Base-by-base conservation (phyloP, 1,140 invertebrate genomes). In the Diuraphis noxia region DNA sequence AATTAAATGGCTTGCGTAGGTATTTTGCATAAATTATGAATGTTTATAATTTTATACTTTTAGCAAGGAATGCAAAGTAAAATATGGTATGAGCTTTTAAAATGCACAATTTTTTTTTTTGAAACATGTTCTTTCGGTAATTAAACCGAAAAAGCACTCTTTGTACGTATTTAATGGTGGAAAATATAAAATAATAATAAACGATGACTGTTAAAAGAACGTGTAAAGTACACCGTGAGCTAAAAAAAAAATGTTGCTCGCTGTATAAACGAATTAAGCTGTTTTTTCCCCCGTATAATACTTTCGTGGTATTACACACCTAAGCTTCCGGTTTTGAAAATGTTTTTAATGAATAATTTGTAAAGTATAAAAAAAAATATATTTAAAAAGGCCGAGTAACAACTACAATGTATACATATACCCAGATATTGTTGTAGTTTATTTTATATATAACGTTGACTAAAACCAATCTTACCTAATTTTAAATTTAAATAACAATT, bases 301-400 rank as follows among this genome's bases (percentile, higher is more conserved):
- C 84, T 49, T 49, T 86, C 17, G 81, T 30, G 41, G 41, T 86
- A 49, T 86, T 86, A 86, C 43, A 86, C 43, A 10, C 43, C 21
- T 86, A 86, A 86, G 85, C 85, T 86, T 86, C 34, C 85, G 43
- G 85, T 23, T 86, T 52, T 49, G 30, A 84, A 86, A 86, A 86
- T 43, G 43, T 86, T 86, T 86, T 86, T 49, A 86, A 52, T 34
- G 46, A 86, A 86, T 52, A 52, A 86, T 86, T 86, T 86, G 46
- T 34, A 36, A 86, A 38, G 85, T 38, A 86, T 7, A 86, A 34
- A 34, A 49, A 49, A 85, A 34, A 86, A 41, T 30, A 36, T 49
- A 49, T 49, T 23, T 40, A 49, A 36, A 86, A 52, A 86, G 10
- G 8, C 43, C 23, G 23, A 5, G 7, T 43, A 86, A 86, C 34